Conservation (phyloP, 64 coral and sea anemone genomes). For the Trachythela sp. region DNA sequence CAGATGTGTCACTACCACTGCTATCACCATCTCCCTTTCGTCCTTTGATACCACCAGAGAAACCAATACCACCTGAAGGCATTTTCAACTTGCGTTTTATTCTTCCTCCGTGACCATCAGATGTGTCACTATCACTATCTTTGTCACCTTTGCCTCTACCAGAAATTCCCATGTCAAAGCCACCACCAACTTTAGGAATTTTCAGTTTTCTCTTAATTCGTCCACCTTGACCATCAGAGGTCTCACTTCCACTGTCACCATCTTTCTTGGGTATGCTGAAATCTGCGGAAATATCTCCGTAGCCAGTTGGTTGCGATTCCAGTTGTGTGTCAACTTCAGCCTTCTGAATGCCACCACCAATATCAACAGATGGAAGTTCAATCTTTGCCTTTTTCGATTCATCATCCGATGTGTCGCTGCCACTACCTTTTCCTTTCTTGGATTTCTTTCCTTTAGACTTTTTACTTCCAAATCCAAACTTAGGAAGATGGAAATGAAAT, state of each 20-base stretch:
- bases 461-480: constrained; percentile 1
- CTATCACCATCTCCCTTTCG: neutral
- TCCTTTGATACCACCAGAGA: neutral
- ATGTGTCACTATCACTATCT: constrained; percentile 1
- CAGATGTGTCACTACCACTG: neutral
- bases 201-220: neutral
- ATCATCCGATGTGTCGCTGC: neutral
- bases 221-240: neutral
- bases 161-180: neutral
- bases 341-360: neutral
- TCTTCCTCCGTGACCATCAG: neutral
- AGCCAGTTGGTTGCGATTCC: no score
- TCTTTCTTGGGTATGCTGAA: neutral
- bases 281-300: neutral
- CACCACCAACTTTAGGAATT: neutral
- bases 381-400: neutral
- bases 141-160: neutral
- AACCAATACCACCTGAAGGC: neutral
- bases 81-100: neutral
- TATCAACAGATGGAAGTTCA: neutral
- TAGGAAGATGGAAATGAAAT: neutral
- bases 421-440: neutral
- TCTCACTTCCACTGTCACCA: neutral
- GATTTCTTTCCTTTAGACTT: neutral
- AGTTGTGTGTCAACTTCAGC: neutral